Percentiles rank a stretch among this genome's conserved stretches.
Conservation (phyloP, 2,797 vertebrate species). For the Natrix natrix region DNA sequence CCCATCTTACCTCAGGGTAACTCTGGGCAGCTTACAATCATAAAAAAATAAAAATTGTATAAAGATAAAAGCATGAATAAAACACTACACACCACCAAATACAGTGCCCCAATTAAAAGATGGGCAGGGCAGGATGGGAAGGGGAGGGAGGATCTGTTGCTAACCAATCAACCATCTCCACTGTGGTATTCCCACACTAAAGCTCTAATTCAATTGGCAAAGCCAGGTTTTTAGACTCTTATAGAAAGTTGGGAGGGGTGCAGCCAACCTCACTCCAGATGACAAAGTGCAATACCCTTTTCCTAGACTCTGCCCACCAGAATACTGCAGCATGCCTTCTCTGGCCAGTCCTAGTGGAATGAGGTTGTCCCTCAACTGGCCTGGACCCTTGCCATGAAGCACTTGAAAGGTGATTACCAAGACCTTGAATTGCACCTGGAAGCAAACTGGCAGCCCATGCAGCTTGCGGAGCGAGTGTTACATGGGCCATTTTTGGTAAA, state of each 20-base stretch:
- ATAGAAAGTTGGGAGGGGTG: background rate
- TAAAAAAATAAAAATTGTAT: background rate
- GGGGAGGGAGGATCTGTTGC: background rate
- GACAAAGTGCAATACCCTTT: background rate
- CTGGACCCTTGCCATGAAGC: background rate
- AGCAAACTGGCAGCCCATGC: background rate
- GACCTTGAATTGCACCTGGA: background rate
- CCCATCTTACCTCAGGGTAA: background rate
- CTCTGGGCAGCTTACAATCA: background rate
- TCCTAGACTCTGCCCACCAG: background rate
- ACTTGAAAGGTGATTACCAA: background rate
- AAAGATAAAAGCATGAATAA: background rate
- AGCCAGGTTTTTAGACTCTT: background rate
- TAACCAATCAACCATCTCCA: background rate
- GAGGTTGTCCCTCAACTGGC: background rate
- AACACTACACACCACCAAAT: background rate
- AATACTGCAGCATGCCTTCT: background rate
- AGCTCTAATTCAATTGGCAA: background rate
- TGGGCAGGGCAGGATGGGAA: background rate
- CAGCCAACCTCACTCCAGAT: background rate
- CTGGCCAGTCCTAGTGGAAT: background rate
- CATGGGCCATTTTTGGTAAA: background rate
- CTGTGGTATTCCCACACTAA: background rate
- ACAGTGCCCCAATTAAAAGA: background rate
- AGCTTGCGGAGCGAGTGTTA: background rate